phyloP scores from a whole-genome alignment of 2,113 vertebrate species.

The Cynopterus brachyotis region DNA sequence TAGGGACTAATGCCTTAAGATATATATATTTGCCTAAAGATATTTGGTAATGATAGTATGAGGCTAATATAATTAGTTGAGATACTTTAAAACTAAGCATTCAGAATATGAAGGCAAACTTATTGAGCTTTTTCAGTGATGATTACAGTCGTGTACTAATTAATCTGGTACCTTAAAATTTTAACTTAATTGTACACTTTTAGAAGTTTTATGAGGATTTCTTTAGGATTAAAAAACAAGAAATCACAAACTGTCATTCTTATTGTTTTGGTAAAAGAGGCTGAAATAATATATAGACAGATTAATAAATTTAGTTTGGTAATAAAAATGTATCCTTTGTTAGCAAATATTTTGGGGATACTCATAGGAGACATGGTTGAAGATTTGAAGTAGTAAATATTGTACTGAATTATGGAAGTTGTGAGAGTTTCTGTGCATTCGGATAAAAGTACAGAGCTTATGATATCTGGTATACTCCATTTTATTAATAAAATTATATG shows the following conservation, averaged over 20 bases:
- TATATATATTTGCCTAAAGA: neutral
- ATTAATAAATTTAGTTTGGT: neutral
- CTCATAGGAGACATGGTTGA: neutral
- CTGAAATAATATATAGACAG: neutral
- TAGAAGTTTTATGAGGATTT: constrained; percentile 20
- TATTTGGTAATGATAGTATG: neutral
- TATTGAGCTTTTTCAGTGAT: neutral
- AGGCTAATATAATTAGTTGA: neutral
- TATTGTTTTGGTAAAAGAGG: neutral
- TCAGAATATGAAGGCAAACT: neutral
- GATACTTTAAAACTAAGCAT: constrained; percentile 26
- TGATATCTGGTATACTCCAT: neutral
- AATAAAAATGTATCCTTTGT: neutral
- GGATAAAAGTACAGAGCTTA: neutral
- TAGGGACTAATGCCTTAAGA: too few relatives aligned
- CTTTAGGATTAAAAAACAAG: neutral
- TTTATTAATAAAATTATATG: neutral
- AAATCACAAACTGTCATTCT: neutral
- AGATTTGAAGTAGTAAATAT: neutral
- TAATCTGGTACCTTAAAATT: neutral
- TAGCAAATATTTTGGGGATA: neutral
- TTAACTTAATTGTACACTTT: neutral
- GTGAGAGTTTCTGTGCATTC: neutral
- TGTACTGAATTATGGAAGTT: neutral
- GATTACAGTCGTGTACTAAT: neutral